Evolutionary conservation across 2,797 vertebrate species (phyloP).

Genomic region (Diplodus puntazzo): DNA sequence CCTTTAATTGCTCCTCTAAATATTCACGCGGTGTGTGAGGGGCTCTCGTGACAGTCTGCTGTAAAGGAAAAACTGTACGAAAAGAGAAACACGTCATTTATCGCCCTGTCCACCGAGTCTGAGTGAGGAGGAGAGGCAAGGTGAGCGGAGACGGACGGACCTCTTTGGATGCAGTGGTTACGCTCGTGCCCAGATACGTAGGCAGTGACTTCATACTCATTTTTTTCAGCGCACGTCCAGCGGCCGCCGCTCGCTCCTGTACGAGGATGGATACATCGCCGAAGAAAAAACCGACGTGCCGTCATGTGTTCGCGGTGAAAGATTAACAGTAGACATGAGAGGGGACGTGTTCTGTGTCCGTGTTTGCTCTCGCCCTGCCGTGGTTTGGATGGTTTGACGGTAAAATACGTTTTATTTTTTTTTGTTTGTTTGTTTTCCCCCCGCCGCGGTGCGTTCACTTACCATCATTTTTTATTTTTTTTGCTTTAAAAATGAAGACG

Average conservation of each 20-base stretch:
- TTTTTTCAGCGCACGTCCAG: conserved; percentile 70
- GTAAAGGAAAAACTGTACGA: not conserved
- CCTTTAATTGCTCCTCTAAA: no score
- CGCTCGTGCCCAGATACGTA: conserved; percentile 74
- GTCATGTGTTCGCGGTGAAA: not conserved
- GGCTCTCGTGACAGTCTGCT: not conserved
- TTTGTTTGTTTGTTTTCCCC: not conserved
- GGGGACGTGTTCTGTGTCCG: not conserved
- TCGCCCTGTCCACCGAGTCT: not conserved
- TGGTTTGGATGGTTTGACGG: conserved; percentile 13
- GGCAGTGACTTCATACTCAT: conserved; percentile 82
- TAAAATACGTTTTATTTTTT: not conserved
- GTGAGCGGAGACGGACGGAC: conserved; percentile 10
- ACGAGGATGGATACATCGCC: conserved; percentile 59
- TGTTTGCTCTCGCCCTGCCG: not conserved
- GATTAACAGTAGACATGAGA: not conserved
- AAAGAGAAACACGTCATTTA: not conserved
- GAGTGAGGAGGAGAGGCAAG: no score
- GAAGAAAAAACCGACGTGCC: conserved; percentile 12
- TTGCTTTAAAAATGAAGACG: conserved; percentile 49
- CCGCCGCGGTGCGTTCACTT: conserved; percentile 61
- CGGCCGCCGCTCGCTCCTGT: conserved; percentile 50
- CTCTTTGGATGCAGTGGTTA: conserved; percentile 61
- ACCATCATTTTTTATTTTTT: not conserved
- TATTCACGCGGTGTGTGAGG: not conserved